These are phyloP conservation scores for Leptura quadrifasciata DNA, from an alignment of 2,888 invertebrate species.

Conservation along the genomic window DNA sequence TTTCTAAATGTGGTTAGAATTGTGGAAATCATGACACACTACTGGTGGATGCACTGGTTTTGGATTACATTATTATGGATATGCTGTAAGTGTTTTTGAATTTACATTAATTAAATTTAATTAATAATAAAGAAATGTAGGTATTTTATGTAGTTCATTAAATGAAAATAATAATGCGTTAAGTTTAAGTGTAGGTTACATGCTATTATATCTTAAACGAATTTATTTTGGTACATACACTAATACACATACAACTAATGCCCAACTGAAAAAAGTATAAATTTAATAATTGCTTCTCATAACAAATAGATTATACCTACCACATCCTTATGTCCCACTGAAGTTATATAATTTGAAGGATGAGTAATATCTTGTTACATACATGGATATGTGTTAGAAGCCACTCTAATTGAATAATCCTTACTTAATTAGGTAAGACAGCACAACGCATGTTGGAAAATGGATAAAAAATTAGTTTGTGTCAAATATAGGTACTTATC, in stretches of 20 bases:
- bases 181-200: neutral
- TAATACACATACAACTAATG: too few relatives aligned
- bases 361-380: slow-evolving; percentile 22
- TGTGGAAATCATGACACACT: slow-evolving; percentile 89
- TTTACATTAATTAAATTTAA: too few relatives aligned
- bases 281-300: neutral
- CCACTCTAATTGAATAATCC: neutral
- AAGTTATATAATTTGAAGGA: slow-evolving; percentile 10
- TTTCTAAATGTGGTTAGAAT: slow-evolving; percentile 73
- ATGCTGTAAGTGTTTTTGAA: slow-evolving; percentile 63
- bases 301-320: neutral
- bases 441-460: too few relatives aligned
- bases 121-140: neutral
- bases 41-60: slow-evolving; percentile 94
- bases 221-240: too few relatives aligned
- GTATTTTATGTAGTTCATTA: neutral
- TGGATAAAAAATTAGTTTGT: too few relatives aligned
- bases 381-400: neutral
- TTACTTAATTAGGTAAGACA: neutral
- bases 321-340: slow-evolving; percentile 1
- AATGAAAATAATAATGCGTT: neutral
- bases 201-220: too few relatives aligned
- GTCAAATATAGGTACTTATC: too few relatives aligned
- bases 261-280: too few relatives aligned
- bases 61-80: slow-evolving; percentile 80